A percentile compares a stretch with the other conserved stretches of the same genome.
Conservation (phyloP, 2,888 invertebrate genomes). For the Toxonevra muliebris region DNA sequence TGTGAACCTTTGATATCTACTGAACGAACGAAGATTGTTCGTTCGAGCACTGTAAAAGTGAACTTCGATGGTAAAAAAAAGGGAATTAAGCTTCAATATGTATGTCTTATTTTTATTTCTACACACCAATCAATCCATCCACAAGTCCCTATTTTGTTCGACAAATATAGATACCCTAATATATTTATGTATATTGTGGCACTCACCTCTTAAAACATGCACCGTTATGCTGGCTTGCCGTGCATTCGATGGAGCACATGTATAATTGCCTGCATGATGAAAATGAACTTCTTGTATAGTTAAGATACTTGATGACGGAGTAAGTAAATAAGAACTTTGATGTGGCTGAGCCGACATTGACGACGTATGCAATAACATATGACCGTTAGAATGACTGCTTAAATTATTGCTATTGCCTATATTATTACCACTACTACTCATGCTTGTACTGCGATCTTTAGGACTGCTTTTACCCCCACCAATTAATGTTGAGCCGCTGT, state of each 20-base stretch:
- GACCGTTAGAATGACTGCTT: constrained; percentile 40
- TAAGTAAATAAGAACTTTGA: constrained; percentile 55
- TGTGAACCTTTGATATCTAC: too few relatives aligned
- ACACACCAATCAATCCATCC: too few relatives aligned
- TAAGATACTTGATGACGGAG: constrained; percentile 69
- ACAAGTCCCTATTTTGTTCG: too few relatives aligned
- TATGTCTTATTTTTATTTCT: too few relatives aligned
- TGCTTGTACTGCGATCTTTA: constrained; percentile 32
- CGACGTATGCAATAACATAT: constrained; percentile 38
- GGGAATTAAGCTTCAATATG: too few relatives aligned
- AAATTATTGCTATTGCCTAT: constrained; percentile 39
- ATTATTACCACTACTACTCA: constrained; percentile 18
- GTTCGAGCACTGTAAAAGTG: too few relatives aligned
- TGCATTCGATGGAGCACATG: constrained; percentile 82
- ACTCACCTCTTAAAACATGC: constrained; percentile 74
- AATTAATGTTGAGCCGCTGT: constrained; percentile 1
- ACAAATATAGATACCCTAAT: too few relatives aligned
- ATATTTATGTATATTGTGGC: too few relatives aligned
- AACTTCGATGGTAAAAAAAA: too few relatives aligned
- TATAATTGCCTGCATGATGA: constrained; percentile 81
- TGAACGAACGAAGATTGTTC: too few relatives aligned
- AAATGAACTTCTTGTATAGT: constrained; percentile 72
- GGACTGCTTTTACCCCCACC: neutral
- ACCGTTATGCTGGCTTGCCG: constrained; percentile 78
- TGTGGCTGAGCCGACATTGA: constrained; percentile 40